phyloP scores from a whole-genome alignment of 2,113 vertebrate genomes.

The Echinops telfairi region DNA sequence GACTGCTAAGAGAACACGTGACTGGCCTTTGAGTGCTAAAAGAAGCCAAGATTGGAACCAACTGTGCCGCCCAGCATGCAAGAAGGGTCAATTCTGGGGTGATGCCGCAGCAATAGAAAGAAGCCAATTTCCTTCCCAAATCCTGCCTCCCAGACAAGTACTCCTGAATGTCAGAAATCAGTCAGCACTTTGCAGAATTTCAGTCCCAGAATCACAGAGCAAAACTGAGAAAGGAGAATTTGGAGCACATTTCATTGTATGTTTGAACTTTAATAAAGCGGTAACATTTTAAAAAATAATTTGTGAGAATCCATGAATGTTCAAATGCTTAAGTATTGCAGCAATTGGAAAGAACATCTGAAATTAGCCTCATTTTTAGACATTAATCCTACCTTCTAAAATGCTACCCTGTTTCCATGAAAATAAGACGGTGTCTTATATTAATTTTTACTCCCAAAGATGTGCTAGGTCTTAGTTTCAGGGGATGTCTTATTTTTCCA shows the following conservation, averaged over 20 bases:
- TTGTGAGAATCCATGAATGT: not conserved
- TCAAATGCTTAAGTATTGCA: constrained; percentile 18
- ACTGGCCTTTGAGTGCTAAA: not conserved
- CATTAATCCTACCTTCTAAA: not conserved
- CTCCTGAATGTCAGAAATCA: not conserved
- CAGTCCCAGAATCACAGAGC: not conserved
- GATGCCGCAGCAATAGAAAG: not conserved
- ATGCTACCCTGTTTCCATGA: no score
- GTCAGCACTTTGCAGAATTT: no score
- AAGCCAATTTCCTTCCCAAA: not conserved
- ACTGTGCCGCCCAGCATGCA: not conserved
- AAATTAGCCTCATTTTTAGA: not conserved
- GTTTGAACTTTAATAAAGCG: not conserved
- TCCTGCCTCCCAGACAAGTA: not conserved
- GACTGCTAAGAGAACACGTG: not conserved
- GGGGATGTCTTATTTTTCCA: no score
- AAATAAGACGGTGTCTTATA: no score
- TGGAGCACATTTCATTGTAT: no score
- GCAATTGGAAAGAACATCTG: not conserved
- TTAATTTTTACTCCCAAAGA: no score
- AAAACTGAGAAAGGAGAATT: not conserved
- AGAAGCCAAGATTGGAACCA: not conserved
- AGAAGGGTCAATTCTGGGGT: not conserved
- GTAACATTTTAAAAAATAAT: not conserved
- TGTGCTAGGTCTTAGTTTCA: no score